Percentiles rank a stretch among this genome's conserved stretches.
Evolutionary conservation across 2,888 invertebrate species (phyloP).

Genomic region (Lithophane ornitopus): DNA sequence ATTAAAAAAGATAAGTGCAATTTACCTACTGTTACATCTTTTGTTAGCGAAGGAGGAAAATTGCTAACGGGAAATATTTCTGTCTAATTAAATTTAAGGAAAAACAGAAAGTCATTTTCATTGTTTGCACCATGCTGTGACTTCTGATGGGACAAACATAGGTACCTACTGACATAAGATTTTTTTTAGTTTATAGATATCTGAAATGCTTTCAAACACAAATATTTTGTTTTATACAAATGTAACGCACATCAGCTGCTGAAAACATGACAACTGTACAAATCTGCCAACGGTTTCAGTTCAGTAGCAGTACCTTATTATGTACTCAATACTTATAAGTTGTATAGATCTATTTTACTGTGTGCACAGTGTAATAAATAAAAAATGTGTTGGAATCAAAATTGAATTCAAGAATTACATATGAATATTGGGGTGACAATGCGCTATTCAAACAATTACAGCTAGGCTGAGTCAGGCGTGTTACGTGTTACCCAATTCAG

Average conservation of each 20-base stretch:
- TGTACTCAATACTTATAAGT: too few relatives aligned
- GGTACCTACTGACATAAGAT: background rate
- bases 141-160: conserved; percentile 13
- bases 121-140: background rate
- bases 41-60: conserved; percentile 10
- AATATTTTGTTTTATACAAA: background rate
- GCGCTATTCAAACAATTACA: background rate
- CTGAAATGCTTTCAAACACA: background rate
- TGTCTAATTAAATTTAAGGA: conserved; percentile 22
- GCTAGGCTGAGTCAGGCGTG: background rate
- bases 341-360: too few relatives aligned
- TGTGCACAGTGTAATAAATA: too few relatives aligned
- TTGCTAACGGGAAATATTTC: conserved; percentile 5
- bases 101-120: conserved; percentile 19
- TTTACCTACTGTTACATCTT: background rate
- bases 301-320: too few relatives aligned
- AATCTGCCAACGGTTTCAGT: too few relatives aligned
- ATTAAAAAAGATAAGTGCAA: background rate
- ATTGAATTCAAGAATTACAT: background rate
- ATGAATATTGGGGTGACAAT: background rate
- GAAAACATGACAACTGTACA: too few relatives aligned
- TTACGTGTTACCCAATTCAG: background rate
- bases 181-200: too few relatives aligned
- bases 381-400: background rate
- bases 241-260: too few relatives aligned